These are phyloP conservation scores for Dicrostonyx torquatus DNA, from an alignment of 2,797 vertebrate genomes.

Conservation along the genomic window DNA sequence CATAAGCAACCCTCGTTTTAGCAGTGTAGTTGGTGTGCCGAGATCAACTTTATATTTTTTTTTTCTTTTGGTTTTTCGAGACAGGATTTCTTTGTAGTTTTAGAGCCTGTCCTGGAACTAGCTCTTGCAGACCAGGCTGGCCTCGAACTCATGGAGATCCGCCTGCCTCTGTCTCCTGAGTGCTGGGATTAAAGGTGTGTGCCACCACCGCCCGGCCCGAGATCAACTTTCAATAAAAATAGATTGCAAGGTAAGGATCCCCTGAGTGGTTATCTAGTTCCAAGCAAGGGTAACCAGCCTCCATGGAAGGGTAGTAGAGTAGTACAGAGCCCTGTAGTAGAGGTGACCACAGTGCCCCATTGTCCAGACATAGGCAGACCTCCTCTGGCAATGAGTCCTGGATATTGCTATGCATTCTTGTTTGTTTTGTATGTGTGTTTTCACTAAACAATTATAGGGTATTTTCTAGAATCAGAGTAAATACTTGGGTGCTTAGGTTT, in stretches of 20 bases:
- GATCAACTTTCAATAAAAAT: slow-evolving; percentile 10
- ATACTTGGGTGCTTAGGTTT: not conserved
- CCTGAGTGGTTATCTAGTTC: not conserved
- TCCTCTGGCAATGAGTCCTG: not conserved
- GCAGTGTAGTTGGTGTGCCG: not conserved
- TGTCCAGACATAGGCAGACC: not conserved
- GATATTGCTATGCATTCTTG: not conserved
- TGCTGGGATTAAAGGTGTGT: too few relatives aligned
- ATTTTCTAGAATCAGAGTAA: not conserved
- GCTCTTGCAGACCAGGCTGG: too few relatives aligned
- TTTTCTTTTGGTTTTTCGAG: too few relatives aligned
- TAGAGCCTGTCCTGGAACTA: too few relatives aligned
- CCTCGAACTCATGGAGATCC: too few relatives aligned
- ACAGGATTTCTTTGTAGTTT: too few relatives aligned
- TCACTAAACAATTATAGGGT: not conserved
- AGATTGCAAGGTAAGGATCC: not conserved
- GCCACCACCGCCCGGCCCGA: too few relatives aligned
- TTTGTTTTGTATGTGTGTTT: not conserved
- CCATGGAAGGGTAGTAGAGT: not conserved
- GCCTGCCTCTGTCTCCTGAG: too few relatives aligned
- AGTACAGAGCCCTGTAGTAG: not conserved
- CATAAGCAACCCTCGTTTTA: not conserved
- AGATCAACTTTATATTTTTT: slow-evolving; percentile 5
- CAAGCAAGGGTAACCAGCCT: not conserved
- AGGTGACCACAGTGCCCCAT: not conserved